Evolutionary conservation across 2,888 invertebrate genomes (phyloP).

Genomic region (Chelonus formosanus): DNA sequence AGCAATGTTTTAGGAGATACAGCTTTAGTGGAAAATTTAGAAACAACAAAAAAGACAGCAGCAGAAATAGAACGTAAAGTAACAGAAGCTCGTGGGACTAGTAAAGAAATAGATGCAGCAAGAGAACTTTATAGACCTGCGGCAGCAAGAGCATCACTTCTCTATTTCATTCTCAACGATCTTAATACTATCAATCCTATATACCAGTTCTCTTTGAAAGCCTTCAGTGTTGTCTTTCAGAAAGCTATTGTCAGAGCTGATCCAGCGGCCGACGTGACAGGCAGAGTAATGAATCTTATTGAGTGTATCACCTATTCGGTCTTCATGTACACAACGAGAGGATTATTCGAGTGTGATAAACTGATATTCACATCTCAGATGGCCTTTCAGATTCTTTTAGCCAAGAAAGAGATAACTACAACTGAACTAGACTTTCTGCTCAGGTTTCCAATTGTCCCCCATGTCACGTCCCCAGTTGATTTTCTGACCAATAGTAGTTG

Average conservation of each 20-base stretch:
- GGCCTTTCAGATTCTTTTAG: conserved; percentile 90
- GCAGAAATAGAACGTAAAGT: conserved; percentile 95
- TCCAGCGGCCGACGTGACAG: conserved; percentile 79
- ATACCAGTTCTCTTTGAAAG: conserved; percentile 96
- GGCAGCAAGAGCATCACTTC: conserved; percentile 89
- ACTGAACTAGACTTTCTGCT: conserved; percentile 91
- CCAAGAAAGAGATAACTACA: conserved; percentile 85
- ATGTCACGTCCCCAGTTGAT: conserved; percentile 93
- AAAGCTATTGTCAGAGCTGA: conserved; percentile 92
- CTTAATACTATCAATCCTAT: conserved; percentile 96
- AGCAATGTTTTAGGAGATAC: conserved; percentile 94
- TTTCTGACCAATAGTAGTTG: conserved; percentile 91
- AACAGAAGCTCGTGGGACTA: conserved; percentile 90
- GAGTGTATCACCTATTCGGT: conserved; percentile 95
- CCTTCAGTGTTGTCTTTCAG: conserved; percentile 97
- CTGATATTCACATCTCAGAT: conserved; percentile 95
- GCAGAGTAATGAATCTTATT: conserved; percentile 86
- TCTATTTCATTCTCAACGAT: conserved; percentile 96
- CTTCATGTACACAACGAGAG: conserved; percentile 92
- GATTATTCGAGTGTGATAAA: conserved; percentile 95
- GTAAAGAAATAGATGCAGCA: conserved; percentile 90
- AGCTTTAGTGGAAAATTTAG: conserved; percentile 93
- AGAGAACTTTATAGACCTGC: conserved; percentile 89
- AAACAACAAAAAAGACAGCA: conserved; percentile 94
- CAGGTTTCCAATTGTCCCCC: conserved; percentile 90